Evolutionary conservation across 2,113 vertebrate species (phyloP).

Genomic region (Nicator chloris): DNA sequence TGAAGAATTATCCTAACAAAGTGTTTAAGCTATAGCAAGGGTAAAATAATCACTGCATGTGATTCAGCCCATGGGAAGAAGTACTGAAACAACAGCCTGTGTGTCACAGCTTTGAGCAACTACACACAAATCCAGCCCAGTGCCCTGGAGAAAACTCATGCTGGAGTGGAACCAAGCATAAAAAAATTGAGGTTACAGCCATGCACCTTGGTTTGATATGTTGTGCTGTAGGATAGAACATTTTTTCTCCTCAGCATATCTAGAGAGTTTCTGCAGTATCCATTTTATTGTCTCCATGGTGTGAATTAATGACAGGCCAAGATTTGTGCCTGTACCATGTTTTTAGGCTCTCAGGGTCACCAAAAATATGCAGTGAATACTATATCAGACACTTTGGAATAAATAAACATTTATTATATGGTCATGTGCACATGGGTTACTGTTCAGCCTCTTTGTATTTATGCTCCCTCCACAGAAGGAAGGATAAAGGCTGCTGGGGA

Average conservation of each 20-base stretch:
- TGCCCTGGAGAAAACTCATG: neutral
- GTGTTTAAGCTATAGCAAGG: neutral
- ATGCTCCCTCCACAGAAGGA: neutral
- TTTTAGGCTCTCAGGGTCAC: neutral
- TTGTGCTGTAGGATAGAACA: fast-evolving
- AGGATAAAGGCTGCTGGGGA: neutral
- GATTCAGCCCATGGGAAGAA: neutral
- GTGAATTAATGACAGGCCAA: neutral
- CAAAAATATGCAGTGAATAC: neutral
- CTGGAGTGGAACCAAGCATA: neutral
- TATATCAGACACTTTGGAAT: neutral
- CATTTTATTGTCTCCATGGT: neutral
- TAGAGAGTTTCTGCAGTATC: neutral
- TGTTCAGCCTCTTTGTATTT: neutral
- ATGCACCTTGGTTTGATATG: neutral
- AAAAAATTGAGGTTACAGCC: neutral
- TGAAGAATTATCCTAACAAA: neutral
- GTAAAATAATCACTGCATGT: neutral
- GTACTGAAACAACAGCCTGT: neutral
- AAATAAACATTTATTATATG: neutral
- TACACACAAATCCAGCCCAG: neutral
- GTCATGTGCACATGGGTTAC: no score
- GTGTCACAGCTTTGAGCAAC: neutral
- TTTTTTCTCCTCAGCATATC: neutral
- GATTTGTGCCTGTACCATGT: neutral